Evolutionary conservation across 53 echinoderm and acorn worm genomes (phyloP), one percentile per base, ranked within the genome.

Genomic region (Apostichopus leukothele): DNA sequence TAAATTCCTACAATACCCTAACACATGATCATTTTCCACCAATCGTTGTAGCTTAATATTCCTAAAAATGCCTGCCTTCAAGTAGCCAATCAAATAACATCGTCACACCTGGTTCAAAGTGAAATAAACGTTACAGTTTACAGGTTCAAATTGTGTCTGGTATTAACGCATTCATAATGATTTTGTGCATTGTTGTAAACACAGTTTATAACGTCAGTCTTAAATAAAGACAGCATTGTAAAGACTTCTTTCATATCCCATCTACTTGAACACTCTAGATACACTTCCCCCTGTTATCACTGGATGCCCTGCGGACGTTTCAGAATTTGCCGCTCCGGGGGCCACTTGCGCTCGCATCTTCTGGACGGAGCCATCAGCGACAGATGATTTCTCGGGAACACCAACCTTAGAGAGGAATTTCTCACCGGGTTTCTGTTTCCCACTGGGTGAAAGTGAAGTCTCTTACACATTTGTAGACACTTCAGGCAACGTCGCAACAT

Each of bases 311-410:
- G 13, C 61, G 13, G 71, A 92, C 87, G 22, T 61, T 11, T 87
- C 86, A 51, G 89, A 26, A 27, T 68, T 90, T 5, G 78, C 60
- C 6, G 85, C 71, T 1, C 52, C 52, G 26, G 91, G 86, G 19
- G 19, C 76, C 12, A 18, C 76, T 26, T 73, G 86, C 60, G 77
- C 85, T 12, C 12, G 78, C 6, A 77, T 90, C 13, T 76, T 88
- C 27, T 94, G 94, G 94, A 73, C 51, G 7, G 88, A 90, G 21
- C 94, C 90, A 9, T 76, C 83, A 61, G 94, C 94, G 13, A 88
- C 83, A 6, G 84, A 84, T 66, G 39, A 21, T 19, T 10, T 55
- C 13, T 60, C 60, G 7, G 84, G 84, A 9, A 66, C 22, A 20
- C 60, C 67, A 9, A 27, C 60, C 14, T 5, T 84, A 39, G 61